A percentile compares a stretch with the other conserved stretches of the same genome.
These are phyloP conservation scores for Gavialis gangeticus DNA, from an alignment of 2,113 vertebrate genomes.

Conservation along the genomic window DNA sequence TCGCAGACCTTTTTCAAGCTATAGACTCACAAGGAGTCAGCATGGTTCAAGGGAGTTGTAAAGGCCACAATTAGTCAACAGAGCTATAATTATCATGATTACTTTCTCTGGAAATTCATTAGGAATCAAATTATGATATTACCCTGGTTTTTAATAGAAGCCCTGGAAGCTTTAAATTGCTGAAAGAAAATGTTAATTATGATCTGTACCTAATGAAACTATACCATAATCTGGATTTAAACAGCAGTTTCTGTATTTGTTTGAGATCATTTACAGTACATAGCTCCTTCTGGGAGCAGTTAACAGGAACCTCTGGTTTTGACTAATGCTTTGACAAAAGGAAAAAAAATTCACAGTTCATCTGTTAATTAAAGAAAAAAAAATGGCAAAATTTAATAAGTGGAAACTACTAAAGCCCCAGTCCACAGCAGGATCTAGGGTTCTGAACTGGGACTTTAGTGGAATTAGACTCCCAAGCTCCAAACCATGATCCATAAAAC, in stretches of 20 bases:
- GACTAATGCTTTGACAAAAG: not conserved
- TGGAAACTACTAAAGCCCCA: not conserved
- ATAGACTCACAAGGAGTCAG: not conserved
- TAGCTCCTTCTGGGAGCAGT: not conserved
- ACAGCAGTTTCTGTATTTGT: not conserved
- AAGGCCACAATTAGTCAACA: constrained; percentile 17
- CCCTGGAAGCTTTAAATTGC: not conserved
- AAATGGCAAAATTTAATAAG: not conserved
- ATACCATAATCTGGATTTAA: not conserved
- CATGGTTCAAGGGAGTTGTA: not conserved
- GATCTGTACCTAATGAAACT: not conserved
- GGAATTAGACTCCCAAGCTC: no score
- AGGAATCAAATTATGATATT: not conserved
- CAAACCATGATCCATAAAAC: no score
- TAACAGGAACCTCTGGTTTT: constrained; percentile 2
- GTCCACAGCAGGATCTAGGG: no score
- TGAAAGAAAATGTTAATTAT: not conserved
- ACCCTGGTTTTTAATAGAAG: constrained; percentile 10
- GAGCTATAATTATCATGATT: constrained; percentile 14
- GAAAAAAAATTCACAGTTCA: not conserved
- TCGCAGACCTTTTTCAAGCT: not conserved
- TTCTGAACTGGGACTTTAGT: no score
- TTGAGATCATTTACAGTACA: not conserved
- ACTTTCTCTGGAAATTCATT: constrained; percentile 12
- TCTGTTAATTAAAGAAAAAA: not conserved